Evolutionary conservation across 1,140 invertebrate genomes (phyloP), one percentile per base, ranked within the genome.

Genomic region (Anagrus nilaparvatae): DNA sequence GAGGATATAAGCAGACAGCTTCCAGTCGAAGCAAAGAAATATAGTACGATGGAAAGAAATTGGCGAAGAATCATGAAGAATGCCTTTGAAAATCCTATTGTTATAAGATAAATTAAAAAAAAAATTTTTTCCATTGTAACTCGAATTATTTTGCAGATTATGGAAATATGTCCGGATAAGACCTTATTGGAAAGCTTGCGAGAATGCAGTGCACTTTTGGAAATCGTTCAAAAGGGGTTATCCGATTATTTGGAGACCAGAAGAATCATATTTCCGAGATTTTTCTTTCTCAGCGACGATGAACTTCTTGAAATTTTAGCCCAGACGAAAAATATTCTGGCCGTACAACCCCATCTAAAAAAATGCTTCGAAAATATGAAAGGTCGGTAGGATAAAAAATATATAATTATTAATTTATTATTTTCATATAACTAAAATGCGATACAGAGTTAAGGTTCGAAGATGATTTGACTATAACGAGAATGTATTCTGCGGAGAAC

Each of bases 351-450:
- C 0, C 81, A 87, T 67, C 63, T 87, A 7, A 75, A 76, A 47
- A 87, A 87, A 56, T 86, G 82, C 61, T 87, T 87, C 55, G 84
- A 87, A 55, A 82, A 80, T 55, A 82, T 87, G 53, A 72, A 76
- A 8, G 19, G 16, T 9, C 10, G 13, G n/a, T n/a, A n/a, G n/a
- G n/a, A n/a, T n/a, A n/a, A n/a, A n/a, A n/a, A n/a, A n/a, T n/a
- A n/a, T n/a, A n/a, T n/a, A n/a, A n/a, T n/a, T n/a, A n/a, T n/a
- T n/a, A n/a, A n/a, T n/a, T n/a, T n/a, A n/a, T n/a, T n/a, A n/a
- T n/a, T n/a, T n/a, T n/a, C n/a, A n/a, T n/a, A n/a, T n/a, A n/a
- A n/a, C n/a, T n/a, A n/a, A 28, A 14, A 16, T 30, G 6, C 13
- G 13, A 14, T 14, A 2, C 13, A 16, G 43, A 76, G 69, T 63